Base-by-base conservation (phyloP, 2,113 vertebrate species). In the Macquaria ambigua region DNA sequence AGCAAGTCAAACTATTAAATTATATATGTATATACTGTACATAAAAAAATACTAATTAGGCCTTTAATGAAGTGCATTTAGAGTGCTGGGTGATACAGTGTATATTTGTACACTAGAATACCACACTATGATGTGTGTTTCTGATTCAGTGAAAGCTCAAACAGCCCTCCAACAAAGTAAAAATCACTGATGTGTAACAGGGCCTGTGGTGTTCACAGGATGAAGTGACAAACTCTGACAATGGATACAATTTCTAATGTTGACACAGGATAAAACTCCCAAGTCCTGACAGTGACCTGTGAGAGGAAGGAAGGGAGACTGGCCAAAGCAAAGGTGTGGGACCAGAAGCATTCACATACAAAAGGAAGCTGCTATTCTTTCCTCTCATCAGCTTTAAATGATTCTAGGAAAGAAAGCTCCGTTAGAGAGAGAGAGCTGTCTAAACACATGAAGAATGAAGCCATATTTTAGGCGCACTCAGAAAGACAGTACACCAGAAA, bases 251-350 rank as follows among this genome's bases (percentile, higher is more conserved):
- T 77, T 63, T 71, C 73, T 72, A 70, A 79, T 91, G 90, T 89
- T 87, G 89, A 92, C 86, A 85, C 89, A 87, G 88, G 90, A 94
- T 87, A 78, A 91, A 93, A 88, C 70, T 84, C 75, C 75, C 61
- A 46, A 84, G 78, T 89, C 83, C 87, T 88, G 91, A 89, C 79
- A 72, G 83, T 81, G 82, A 91, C 85, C 90, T 71, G 31, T 3
- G 52, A 66, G 69, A 93, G 93, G 93, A 94, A 94, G 93, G 93
- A 93, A 94, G 78, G 79, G 74, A 90, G 79, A 83, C 83, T 64
- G 80, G 90, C 91, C 91, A 81, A 87, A 74, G 83, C 72, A 82
- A 92, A 92, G 91, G 89, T 92, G 89, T 83, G 85, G 90, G 82
- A 86, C 87, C 86, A 88, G 87, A 92, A 90, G 87, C 86, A 43